Conservation (phyloP, 2,888 invertebrate species). For the Idaea straminata region DNA sequence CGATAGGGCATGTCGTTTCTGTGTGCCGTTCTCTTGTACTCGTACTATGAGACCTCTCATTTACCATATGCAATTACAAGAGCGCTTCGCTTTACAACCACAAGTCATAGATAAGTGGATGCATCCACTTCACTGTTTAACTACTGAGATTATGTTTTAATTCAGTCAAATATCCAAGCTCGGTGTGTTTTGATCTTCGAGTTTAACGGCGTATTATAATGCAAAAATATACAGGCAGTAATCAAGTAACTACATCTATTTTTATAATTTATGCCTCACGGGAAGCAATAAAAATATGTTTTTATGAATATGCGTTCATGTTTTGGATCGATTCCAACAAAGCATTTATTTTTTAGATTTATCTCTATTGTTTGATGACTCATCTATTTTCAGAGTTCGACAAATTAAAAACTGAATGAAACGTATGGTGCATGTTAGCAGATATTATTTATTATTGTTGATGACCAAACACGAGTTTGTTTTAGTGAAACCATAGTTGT, state of each 20-base stretch:
- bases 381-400: neutral
- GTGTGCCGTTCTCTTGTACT: constrained; percentile 29
- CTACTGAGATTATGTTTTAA: constrained; percentile 24
- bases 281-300: neutral
- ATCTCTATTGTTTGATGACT: neutral
- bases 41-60: constrained; percentile 45
- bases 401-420: neutral
- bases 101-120: constrained; percentile 34
- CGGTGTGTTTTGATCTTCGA: neutral
- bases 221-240: neutral
- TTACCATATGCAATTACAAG: constrained; percentile 41
- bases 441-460: too few species aligned
- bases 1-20: constrained; percentile 61
- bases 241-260: neutral
- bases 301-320: neutral
- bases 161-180: constrained; percentile 6
- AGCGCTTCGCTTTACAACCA: constrained; percentile 40
- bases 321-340: neutral
- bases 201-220: neutral
- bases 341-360: neutral
- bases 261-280: neutral
- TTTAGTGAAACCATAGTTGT: neutral
- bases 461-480: too few species aligned
- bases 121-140: constrained; percentile 18
- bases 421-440: neutral